Evolutionary conservation across 2,113 vertebrate species (phyloP), one percentile per base, ranked within the genome.

Genomic region (Accipiter cooperii): DNA sequence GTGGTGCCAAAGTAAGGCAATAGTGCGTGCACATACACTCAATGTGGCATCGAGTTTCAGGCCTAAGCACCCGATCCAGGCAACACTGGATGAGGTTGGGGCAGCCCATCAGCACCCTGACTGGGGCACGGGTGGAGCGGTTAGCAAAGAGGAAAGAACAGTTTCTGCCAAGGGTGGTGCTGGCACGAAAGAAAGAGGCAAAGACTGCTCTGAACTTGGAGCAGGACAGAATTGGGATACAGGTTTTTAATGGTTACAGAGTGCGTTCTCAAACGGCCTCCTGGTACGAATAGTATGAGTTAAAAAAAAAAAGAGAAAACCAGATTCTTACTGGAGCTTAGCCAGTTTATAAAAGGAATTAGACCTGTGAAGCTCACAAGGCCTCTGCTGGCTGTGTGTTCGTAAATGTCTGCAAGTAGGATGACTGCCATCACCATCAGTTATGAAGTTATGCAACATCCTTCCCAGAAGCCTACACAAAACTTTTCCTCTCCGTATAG

Each of bases 1-100:
- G 98, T 99, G 42, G 99, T 99, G 58, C 97, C 98, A 97, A 99
- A 99, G 99, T 99, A 94, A 97, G 99, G 95, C 61, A 83, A 17
- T 17, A 71, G 34, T 12, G 38, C 4, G 3, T 44, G 69, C 42
- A 13, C 47, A 15, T 3, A 5, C 2, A 4, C 42, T 73, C 26
- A 1, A 0, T 2, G 40, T 31, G 78, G 46, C 12, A 2, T 6
- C 71, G 89, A 71, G 84, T 21, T 65, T 71, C 55, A 68, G 68
- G 55, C 47, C n/a, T 11, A 1, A 65, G 24, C 38, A 26, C 52
- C 0, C 0, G 49, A 46, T 63, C 49, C 16, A 7, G 63, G 66
- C 0, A 0, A 5, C 13, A 7, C 28, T 2, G 14, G 75, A 7
- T 68, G 51, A 71, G 38, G 64, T 0, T 81, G 83, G 78, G 52